A percentile compares a stretch with the other conserved stretches of the same genome.
Evolutionary conservation across 2,888 invertebrate species (phyloP).

Genomic region (Drosophila mulleri): DNA sequence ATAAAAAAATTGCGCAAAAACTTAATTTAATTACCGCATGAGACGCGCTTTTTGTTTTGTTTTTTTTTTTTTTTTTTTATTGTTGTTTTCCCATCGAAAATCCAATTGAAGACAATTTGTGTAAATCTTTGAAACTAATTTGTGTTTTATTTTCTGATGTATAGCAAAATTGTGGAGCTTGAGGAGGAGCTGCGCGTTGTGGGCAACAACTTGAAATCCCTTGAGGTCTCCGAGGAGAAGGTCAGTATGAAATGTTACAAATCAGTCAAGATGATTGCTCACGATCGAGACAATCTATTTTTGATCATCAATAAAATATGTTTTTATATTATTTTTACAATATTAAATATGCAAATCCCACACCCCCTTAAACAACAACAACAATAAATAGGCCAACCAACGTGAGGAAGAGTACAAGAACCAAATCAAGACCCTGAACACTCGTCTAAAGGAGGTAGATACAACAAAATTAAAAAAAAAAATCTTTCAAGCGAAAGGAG

Average conservation of each 20-base stretch:
- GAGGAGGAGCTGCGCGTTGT: slow-evolving; percentile 99
- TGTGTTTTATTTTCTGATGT: slow-evolving; percentile 23
- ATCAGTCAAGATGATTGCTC: neutral
- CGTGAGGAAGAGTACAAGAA: slow-evolving; percentile 99
- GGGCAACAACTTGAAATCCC: slow-evolving; percentile 99
- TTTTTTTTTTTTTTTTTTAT: too few relatives aligned
- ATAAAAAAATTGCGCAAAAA: slow-evolving; percentile 44
- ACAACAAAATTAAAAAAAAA: slow-evolving; percentile 19
- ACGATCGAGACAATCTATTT: slow-evolving; percentile 12
- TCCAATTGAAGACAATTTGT: slow-evolving; percentile 9
- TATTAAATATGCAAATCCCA: slow-evolving; percentile 27
- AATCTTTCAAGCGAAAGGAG: slow-evolving; percentile 49
- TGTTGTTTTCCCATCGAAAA: slow-evolving; percentile 26
- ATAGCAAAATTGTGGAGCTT: slow-evolving; percentile 99
- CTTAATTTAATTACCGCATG: slow-evolving; percentile 64
- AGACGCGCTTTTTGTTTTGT: slow-evolving; percentile 35
- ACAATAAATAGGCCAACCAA: slow-evolving; percentile 94
- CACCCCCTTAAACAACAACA: slow-evolving; percentile 59
- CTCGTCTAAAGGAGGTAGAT: slow-evolving; percentile 99
- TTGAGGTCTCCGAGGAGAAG: slow-evolving; percentile 99
- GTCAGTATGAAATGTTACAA: slow-evolving; percentile 87
- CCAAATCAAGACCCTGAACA: slow-evolving; percentile 99
- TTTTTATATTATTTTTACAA: slow-evolving; percentile 43
- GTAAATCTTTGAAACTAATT: slow-evolving; percentile 28
- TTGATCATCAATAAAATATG: slow-evolving; percentile 16